phyloP scores from a whole-genome alignment of 2,888 invertebrate species.

The Amphipoea lucens region DNA sequence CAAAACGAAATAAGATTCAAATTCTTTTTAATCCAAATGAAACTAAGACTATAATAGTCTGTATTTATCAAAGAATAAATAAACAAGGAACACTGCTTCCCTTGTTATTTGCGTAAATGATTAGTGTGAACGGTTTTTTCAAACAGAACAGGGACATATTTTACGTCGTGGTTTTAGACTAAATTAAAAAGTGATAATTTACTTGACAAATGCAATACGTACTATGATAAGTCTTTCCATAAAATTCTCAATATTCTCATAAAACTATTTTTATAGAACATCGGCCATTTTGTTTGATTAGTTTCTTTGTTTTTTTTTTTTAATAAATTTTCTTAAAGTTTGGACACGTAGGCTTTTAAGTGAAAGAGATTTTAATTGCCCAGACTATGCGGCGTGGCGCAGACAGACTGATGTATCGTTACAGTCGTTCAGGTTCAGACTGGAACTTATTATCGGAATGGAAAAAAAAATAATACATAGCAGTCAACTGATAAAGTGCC shows the following conservation, averaged over 20 bases:
- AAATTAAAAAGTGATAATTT: conserved; percentile 32
- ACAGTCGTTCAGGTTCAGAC: too few relatives aligned
- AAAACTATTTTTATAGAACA: conserved; percentile 76
- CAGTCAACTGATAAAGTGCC: neutral
- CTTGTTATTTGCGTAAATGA: conserved; percentile 57
- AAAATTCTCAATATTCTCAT: conserved; percentile 68
- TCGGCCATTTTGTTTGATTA: conserved; percentile 87
- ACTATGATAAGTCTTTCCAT: conserved; percentile 72
- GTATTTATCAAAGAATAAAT: conserved; percentile 68
- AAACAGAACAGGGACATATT: conserved; percentile 46
- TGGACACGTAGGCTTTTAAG: conserved; percentile 41
- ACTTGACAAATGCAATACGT: conserved; percentile 66
- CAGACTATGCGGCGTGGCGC: too few relatives aligned
- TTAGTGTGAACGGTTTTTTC: conserved; percentile 37
- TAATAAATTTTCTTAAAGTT: neutral
- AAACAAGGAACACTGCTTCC: conserved; percentile 70
- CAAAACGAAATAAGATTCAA: neutral
- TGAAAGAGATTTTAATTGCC: neutral
- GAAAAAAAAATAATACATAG: neutral
- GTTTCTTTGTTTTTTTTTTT: conserved; percentile 64
- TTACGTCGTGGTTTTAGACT: conserved; percentile 16
- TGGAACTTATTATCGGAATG: neutral
- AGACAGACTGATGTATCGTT: too few relatives aligned
- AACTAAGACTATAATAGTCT: conserved; percentile 15
- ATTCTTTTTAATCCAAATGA: neutral